Percentiles rank a stretch among this genome's conserved stretches.
These are phyloP conservation scores for Caenorhabditis sp. DNA, from an alignment of 2,888 invertebrate genomes.

Conservation along the genomic window DNA sequence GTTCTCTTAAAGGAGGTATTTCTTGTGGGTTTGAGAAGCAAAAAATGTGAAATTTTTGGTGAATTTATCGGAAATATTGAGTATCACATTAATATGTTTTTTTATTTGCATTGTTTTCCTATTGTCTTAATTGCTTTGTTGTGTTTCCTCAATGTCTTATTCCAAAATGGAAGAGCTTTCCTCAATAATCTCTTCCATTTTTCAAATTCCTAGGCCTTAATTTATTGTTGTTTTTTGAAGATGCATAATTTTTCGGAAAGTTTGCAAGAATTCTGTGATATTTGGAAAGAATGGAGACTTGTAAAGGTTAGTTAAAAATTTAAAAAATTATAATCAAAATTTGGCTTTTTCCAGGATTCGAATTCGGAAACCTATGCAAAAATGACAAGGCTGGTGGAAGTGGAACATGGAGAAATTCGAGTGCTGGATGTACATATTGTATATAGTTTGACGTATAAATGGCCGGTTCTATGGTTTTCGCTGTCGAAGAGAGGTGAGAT, in stretches of 20 bases:
- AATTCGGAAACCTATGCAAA: not conserved
- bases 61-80: too few relatives aligned
- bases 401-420: not conserved
- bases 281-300: not conserved
- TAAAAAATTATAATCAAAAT: not conserved
- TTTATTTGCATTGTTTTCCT: too few relatives aligned
- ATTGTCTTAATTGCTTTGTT: not conserved
- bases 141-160: not conserved
- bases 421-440: constrained; percentile 35
- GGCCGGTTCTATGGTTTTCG: constrained; percentile 65
- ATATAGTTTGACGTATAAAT: constrained; percentile 53
- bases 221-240: not conserved
- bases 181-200: not conserved
- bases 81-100: too few relatives aligned
- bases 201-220: not conserved
- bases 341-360: not conserved
- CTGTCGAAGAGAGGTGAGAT: constrained; percentile 50
- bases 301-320: not conserved
- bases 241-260: not conserved
- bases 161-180: not conserved
- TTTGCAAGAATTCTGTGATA: not conserved
- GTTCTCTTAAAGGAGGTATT: too few relatives aligned
- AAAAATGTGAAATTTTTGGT: too few relatives aligned
- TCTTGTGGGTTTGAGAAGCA: too few relatives aligned
- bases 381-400: not conserved